These are phyloP conservation scores for Margaritifera margaritifera DNA, from an alignment of 2,888 invertebrate species.

Conservation along the genomic window DNA sequence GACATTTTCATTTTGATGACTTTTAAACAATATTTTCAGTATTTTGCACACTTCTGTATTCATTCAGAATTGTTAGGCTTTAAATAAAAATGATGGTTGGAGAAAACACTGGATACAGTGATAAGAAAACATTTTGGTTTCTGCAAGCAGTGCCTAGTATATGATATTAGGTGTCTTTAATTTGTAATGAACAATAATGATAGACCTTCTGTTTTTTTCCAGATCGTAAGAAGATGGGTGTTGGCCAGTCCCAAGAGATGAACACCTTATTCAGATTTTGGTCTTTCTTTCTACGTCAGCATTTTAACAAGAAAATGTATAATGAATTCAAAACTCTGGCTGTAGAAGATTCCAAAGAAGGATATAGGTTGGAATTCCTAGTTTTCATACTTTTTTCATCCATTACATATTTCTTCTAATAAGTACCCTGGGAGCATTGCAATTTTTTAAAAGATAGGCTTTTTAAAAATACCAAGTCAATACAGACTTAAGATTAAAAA, in stretches of 20 bases:
- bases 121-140: no score
- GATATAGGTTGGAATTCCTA: conserved; percentile 82
- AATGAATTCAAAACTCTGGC: conserved; percentile 93
- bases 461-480: no score
- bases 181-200: no score
- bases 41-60: no score
- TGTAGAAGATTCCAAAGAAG: conserved; percentile 92
- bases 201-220: conserved; percentile 63
- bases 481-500: no score
- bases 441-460: neutral
- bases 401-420: neutral
- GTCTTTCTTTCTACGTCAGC: conserved; percentile 99
- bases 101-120: no score
- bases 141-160: no score
- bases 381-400: neutral
- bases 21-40: no score
- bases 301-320: conserved; percentile 98
- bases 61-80: no score
- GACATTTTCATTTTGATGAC: no score
- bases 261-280: conserved; percentile 99
- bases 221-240: conserved; percentile 94
- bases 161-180: no score
- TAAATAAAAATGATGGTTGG: no score
- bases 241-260: conserved; percentile 98
- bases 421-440: neutral